A percentile compares a stretch with the other conserved stretches of the same genome.
phyloP scores from a whole-genome alignment of 2,888 invertebrate species.

The Yponomeuta plumbellus region DNA sequence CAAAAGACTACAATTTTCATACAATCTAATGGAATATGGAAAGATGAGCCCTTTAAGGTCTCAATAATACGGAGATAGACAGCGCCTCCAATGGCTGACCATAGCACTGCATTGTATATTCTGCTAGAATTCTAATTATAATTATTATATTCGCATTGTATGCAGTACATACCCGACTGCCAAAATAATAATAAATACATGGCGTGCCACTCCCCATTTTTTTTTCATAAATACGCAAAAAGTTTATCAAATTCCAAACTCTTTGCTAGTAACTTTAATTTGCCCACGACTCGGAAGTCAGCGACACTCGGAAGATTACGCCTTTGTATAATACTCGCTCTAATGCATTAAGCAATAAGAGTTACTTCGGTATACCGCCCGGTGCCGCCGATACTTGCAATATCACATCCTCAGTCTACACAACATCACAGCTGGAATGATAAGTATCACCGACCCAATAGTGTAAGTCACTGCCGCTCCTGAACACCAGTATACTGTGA shows the following conservation, averaged over 20 bases:
- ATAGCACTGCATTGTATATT: no score
- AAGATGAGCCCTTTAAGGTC: no score
- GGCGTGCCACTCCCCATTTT: not conserved
- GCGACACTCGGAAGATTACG: not conserved
- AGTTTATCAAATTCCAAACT: not conserved
- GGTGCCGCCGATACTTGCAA: not conserved
- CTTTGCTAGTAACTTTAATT: not conserved
- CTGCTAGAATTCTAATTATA: no score
- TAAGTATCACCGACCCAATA: constrained; percentile 83
- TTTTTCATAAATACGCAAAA: no score
- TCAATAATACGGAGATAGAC: no score
- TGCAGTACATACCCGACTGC: no score
- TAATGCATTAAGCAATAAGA: not conserved
- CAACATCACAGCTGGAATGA: constrained; percentile 85
- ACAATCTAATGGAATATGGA: no score
- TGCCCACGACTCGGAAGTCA: not conserved
- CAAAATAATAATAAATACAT: not conserved
- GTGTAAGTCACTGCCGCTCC: constrained; percentile 90
- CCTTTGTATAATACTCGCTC: not conserved
- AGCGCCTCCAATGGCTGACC: no score
- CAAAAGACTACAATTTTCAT: no score
- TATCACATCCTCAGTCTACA: constrained; percentile 47
- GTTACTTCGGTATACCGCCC: not conserved
- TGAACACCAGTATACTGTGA: constrained; percentile 91
- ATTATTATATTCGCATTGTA: no score